Percentiles rank a stretch among this genome's conserved stretches.
Evolutionary conservation across 2,113 vertebrate species (phyloP).

Genomic region (Chlorodrepanis virens): DNA sequence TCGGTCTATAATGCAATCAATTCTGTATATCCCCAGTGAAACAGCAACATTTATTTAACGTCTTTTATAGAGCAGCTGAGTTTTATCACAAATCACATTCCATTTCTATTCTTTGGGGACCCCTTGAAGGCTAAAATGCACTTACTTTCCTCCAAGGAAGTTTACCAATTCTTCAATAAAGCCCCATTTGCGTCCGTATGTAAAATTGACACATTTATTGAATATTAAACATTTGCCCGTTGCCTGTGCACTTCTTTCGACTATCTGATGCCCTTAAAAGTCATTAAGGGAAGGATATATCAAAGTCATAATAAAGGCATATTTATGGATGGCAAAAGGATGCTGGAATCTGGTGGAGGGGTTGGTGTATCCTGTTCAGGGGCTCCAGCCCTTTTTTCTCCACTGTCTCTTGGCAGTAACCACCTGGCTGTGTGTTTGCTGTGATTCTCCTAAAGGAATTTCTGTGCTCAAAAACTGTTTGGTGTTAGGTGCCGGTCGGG

Average conservation of each 20-base stretch:
- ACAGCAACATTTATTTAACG: slow-evolving; percentile 84
- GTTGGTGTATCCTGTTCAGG: neutral
- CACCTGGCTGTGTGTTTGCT: neutral
- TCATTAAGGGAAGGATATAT: slow-evolving; percentile 49
- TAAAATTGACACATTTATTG: slow-evolving; percentile 83
- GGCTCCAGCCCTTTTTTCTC: neutral
- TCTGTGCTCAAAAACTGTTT: neutral
- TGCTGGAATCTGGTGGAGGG: neutral
- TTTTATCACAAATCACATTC: slow-evolving; percentile 86
- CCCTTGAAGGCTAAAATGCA: slow-evolving; percentile 80
- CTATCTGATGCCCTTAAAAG: slow-evolving; percentile 37
- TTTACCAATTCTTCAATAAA: slow-evolving; percentile 82
- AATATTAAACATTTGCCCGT: slow-evolving; percentile 76
- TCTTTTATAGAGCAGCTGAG: slow-evolving; percentile 85
- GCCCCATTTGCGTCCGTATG: slow-evolving; percentile 77
- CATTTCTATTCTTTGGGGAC: slow-evolving; percentile 78
- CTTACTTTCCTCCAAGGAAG: slow-evolving; percentile 81
- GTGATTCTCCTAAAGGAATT: neutral
- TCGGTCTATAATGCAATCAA: slow-evolving; percentile 78
- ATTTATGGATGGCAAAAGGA: neutral
- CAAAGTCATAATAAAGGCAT: neutral
- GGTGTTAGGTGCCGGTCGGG: neutral
- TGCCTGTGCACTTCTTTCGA: neutral
- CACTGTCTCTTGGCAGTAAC: neutral
- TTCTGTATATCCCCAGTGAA: slow-evolving; percentile 75